Evolutionary conservation across 2,888 invertebrate species (phyloP).

Genomic region (Polyommatus icarus): DNA sequence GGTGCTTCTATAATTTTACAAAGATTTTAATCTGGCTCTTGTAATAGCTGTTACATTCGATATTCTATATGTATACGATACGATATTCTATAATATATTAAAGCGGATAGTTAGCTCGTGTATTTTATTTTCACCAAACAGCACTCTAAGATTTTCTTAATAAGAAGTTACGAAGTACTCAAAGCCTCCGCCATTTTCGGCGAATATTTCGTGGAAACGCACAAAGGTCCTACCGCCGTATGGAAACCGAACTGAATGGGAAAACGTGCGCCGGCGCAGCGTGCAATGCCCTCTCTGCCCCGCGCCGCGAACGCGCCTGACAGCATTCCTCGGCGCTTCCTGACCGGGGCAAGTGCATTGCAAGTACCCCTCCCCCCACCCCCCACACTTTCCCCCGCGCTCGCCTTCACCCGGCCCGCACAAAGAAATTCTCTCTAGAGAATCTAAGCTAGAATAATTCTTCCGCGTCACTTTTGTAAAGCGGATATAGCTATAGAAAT

Average conservation of each 20-base stretch:
- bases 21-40: no score
- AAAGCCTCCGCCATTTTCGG: not conserved
- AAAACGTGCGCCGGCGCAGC: conserved; percentile 69
- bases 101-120: no score
- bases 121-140: no score
- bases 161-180: not conserved
- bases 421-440: conserved; percentile 53
- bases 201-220: not conserved
- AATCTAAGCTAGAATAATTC: conserved; percentile 29
- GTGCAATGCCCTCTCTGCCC: conserved; percentile 67
- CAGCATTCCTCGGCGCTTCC: conserved; percentile 80
- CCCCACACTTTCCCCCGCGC: conserved; percentile 41
- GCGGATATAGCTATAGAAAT: not conserved
- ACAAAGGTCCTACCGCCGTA: conserved; percentile 42
- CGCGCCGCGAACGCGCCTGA: conserved; percentile 73
- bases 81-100: no score
- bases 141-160: no score
- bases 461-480: conserved; percentile 25
- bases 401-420: conserved; percentile 51
- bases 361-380: conserved; percentile 62
- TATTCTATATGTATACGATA: no score
- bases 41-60: no score
- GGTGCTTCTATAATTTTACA: no score
- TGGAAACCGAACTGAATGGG: conserved; percentile 71
- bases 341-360: conserved; percentile 79